phyloP scores from a whole-genome alignment of 2,888 invertebrate genomes.

The Ophion ventricosus region DNA sequence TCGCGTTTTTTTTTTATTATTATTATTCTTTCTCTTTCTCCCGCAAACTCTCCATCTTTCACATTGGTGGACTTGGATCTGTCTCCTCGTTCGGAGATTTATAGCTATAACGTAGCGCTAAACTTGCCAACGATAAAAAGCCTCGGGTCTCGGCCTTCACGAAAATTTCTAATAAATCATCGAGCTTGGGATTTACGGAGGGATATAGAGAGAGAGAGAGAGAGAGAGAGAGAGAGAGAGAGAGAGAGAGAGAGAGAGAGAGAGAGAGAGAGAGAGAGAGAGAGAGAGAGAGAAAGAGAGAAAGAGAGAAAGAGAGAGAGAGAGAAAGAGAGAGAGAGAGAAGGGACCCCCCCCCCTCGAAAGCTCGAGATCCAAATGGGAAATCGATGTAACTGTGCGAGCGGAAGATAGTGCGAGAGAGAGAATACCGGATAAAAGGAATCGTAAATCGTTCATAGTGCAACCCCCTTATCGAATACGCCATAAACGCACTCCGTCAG shows the following conservation, averaged over 20 bases:
- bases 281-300: too few relatives aligned
- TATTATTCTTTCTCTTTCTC: conserved; percentile 26
- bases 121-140: conserved; percentile 69
- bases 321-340: not conserved
- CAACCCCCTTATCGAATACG: conserved; percentile 45
- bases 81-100: conserved; percentile 63
- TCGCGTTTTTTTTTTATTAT: conserved; percentile 24
- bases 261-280: too few relatives aligned
- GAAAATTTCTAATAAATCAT: conserved; percentile 70
- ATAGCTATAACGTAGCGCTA: conserved; percentile 65
- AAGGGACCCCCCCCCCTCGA: conserved; percentile 28
- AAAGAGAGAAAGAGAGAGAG: not conserved
- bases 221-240: not conserved
- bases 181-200: conserved; percentile 66
- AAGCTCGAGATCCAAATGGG: conserved; percentile 62
- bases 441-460: conserved; percentile 55
- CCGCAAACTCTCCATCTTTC: conserved; percentile 27
- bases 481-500: conserved; percentile 44
- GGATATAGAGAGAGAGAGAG: not conserved
- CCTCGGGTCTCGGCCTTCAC: conserved; percentile 60
- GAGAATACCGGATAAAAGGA: conserved; percentile 47
- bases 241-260: not conserved
- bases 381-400: conserved; percentile 63
- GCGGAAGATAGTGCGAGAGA: not conserved
- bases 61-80: conserved; percentile 49